Evolutionary conservation across 1,140 invertebrate genomes (phyloP).

Genomic region (Caenorhabditis tropicalis): DNA sequence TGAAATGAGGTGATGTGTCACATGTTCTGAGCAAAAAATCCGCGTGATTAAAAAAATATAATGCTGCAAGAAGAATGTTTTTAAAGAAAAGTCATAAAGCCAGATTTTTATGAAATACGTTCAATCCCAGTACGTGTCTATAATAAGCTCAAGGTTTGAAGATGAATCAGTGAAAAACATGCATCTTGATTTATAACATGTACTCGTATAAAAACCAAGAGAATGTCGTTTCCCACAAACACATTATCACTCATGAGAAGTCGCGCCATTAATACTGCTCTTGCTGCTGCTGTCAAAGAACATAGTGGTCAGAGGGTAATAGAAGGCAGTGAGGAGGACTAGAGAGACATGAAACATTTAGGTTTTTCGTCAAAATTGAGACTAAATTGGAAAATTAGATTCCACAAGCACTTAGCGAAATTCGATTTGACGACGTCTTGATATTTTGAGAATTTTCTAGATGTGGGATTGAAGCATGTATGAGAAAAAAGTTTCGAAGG

Average conservation of each 20-base stretch:
- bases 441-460: background rate
- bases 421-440: background rate
- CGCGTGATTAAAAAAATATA: background rate
- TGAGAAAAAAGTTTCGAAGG: no score
- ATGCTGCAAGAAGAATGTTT: background rate
- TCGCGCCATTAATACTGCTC: constrained; percentile 27
- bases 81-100: no score
- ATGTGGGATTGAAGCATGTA: no score
- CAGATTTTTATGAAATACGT: no score
- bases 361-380: background rate
- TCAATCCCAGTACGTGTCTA: no score
- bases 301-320: background rate
- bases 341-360: background rate
- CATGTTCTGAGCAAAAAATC: background rate
- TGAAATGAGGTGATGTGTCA: background rate
- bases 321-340: background rate
- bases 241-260: constrained; percentile 29
- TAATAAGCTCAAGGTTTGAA: no score
- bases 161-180: no score
- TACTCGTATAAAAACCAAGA: no score
- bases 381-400: constrained; percentile 9
- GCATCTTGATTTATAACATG: no score
- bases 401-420: background rate
- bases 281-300: constrained; percentile 12
- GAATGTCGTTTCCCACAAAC: background rate